Evolutionary conservation across 2,888 invertebrate genomes (phyloP).

Genomic region (Megastigmus dorsalis): DNA sequence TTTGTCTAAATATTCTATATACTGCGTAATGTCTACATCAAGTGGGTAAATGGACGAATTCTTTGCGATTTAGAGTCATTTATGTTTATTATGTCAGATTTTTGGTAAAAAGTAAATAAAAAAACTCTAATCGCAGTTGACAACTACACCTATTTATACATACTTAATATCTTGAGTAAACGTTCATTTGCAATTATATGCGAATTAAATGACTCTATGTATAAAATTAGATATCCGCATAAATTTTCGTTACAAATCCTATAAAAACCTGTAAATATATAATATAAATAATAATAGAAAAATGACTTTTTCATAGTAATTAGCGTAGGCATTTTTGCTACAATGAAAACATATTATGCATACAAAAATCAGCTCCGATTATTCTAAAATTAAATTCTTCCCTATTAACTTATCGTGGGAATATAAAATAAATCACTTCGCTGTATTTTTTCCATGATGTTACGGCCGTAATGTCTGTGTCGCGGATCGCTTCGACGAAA

Average conservation of each 20-base stretch:
- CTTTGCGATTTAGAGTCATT: too few relatives aligned
- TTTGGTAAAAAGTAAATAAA: too few relatives aligned
- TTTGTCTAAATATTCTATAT: conserved; percentile 26
- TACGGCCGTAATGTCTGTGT: not conserved
- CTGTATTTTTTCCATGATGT: not conserved
- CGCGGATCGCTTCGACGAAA: not conserved
- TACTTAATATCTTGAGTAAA: too few relatives aligned
- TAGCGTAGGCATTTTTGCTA: conserved; percentile 2
- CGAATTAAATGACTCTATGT: not conserved
- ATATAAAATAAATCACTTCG: not conserved
- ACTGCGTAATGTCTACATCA: too few relatives aligned
- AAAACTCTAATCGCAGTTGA: not conserved
- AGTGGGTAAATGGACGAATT: too few relatives aligned
- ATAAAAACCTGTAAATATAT: conserved; percentile 13
- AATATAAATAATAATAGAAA: conserved; percentile 13
- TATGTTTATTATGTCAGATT: too few relatives aligned
- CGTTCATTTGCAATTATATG: not conserved
- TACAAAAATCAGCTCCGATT: too few relatives aligned
- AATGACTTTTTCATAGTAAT: conserved; percentile 13
- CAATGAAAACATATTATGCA: not conserved
- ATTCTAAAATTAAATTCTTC: conserved; percentile 1
- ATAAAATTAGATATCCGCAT: not conserved
- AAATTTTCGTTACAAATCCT: not conserved
- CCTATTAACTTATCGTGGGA: not conserved
- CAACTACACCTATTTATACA: not conserved